Evolutionary conservation across 2,797 vertebrate species (phyloP).

Genomic region (Notoglanidium macrostoma): DNA sequence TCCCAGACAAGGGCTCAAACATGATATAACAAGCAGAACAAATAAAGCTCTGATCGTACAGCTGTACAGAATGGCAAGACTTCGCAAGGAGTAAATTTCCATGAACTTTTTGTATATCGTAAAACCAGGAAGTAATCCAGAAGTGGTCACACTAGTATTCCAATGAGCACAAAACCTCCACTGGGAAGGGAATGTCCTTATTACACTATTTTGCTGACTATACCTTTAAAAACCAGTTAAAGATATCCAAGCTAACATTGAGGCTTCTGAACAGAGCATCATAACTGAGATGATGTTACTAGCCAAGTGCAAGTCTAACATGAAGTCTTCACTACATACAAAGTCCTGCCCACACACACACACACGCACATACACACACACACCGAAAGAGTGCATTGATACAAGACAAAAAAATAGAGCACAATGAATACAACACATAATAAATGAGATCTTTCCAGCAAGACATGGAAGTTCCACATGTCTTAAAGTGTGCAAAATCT

Average conservation of each 20-base stretch:
- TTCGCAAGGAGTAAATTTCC: neutral
- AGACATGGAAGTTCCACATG: neutral
- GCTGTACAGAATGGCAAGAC: conserved; percentile 5
- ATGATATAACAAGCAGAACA: neutral
- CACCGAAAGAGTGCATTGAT: neutral
- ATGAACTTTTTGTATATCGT: neutral
- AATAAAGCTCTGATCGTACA: neutral
- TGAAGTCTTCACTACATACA: neutral
- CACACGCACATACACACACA: neutral
- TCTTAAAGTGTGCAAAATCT: conserved; percentile 15
- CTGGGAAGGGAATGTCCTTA: neutral
- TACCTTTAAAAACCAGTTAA: neutral
- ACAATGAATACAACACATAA: conserved; percentile 3
- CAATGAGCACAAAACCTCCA: conserved; percentile 5
- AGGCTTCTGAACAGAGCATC: neutral
- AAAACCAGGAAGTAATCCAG: neutral
- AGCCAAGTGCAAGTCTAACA: neutral
- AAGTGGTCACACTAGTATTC: neutral
- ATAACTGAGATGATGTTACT: neutral
- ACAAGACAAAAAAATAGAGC: neutral
- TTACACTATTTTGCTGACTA: neutral
- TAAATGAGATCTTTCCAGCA: conserved; percentile 2
- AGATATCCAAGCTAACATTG: neutral
- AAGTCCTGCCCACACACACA: neutral
- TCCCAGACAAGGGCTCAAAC: neutral